These are phyloP conservation scores for Chondrosia reniformis DNA, from an alignment of 37 sponge, comb jelly and placozoan genomes.

Conservation along the genomic window DNA sequence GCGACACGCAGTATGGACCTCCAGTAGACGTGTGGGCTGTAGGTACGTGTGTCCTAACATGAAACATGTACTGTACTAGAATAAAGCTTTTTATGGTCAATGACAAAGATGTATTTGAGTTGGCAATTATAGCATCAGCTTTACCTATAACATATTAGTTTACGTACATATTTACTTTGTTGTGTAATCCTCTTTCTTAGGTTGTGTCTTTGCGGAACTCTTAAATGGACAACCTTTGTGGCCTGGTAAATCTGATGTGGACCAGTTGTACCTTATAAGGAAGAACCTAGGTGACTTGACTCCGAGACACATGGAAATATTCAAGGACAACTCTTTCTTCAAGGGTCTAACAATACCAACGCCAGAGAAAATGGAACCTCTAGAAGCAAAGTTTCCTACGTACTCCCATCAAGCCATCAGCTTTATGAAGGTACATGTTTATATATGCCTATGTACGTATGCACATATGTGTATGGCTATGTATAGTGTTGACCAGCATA, in stretches of 20 bases:
- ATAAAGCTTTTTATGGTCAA: too few species aligned
- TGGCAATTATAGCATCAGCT: too few species aligned
- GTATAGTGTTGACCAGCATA: too few species aligned
- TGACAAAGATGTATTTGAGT: too few species aligned
- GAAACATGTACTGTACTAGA: too few species aligned
- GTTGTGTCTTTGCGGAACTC: conserved; percentile 96
- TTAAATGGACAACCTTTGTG: conserved; percentile 87
- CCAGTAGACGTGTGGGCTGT: conserved; percentile 98
- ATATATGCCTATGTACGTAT: conserved; percentile 3
- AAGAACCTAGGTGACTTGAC: conserved; percentile 91
- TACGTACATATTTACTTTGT: neutral
- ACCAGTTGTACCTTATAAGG: conserved; percentile 88
- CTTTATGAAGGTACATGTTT: conserved; percentile 70
- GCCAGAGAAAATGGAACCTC: conserved; percentile 73
- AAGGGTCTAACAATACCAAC: conserved; percentile 74
- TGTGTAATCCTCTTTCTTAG: conserved; percentile 16
- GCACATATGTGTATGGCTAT: neutral
- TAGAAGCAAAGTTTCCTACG: conserved; percentile 57
- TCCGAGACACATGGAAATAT: conserved; percentile 84
- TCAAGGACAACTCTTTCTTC: conserved; percentile 80
- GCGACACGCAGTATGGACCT: conserved; percentile 96
- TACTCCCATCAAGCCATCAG: conserved; percentile 52
- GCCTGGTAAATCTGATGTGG: conserved; percentile 96
- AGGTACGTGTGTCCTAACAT: conserved; percentile 45
- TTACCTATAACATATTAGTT: too few species aligned